These are phyloP conservation scores for Pantherophis vulpinus DNA, from an alignment of 2,797 vertebrate genomes.

Conservation along the genomic window DNA sequence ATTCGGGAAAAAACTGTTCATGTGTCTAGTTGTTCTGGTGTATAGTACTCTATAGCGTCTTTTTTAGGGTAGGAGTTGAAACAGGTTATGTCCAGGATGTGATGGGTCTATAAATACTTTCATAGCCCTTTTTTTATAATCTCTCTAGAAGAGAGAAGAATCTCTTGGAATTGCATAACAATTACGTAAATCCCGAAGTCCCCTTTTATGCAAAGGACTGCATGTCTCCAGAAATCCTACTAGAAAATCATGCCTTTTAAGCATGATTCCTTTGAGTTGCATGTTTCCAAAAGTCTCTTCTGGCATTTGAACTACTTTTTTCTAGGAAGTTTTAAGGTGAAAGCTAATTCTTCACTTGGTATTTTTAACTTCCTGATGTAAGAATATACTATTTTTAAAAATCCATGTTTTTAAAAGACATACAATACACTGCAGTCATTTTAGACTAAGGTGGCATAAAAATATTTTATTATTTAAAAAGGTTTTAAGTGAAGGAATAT, in stretches of 20 bases:
- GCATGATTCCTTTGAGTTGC: background rate
- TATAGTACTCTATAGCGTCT: no score
- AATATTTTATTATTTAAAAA: background rate
- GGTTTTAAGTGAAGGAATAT: background rate
- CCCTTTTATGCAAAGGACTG: background rate
- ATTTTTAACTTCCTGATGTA: background rate
- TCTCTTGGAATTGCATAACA: background rate
- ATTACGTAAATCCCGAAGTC: background rate
- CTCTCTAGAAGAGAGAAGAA: background rate
- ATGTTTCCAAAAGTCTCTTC: background rate
- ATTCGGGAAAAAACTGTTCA: no score
- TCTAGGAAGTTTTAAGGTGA: background rate
- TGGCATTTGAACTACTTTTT: background rate
- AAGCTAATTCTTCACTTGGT: background rate
- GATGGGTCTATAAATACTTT: no score
- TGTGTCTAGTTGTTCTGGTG: no score
- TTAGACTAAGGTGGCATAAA: background rate
- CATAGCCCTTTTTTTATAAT: background rate
- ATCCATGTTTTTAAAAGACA: background rate
- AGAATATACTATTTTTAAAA: background rate
- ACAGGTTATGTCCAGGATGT: no score
- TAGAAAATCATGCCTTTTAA: background rate
- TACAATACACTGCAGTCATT: background rate
- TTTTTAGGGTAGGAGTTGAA: no score
- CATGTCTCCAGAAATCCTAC: background rate